phyloP scores from a whole-genome alignment of 2,113 vertebrate genomes.

The Eptesicus fuscus region DNA sequence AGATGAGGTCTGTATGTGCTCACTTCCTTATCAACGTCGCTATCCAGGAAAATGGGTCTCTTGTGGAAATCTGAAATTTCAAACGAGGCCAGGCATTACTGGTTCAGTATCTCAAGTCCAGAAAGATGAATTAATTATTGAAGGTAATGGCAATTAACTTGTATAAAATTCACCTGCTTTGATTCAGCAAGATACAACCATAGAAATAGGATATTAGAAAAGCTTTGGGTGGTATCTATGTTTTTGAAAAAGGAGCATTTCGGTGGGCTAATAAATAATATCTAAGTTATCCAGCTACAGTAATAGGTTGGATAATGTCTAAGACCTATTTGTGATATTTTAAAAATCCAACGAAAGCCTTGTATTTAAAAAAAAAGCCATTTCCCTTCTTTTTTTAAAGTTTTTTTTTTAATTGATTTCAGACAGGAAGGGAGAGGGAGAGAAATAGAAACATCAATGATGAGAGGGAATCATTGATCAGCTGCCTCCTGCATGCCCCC shows the following conservation, averaged over 20 bases:
- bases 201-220: background rate
- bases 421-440: too few relatives aligned
- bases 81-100: background rate
- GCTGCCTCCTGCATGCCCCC: too few relatives aligned
- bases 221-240: background rate
- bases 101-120: background rate
- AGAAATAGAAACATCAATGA: too few relatives aligned
- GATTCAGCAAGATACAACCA: background rate
- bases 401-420: too few relatives aligned
- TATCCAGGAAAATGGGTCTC: background rate
- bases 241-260: background rate
- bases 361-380: background rate
- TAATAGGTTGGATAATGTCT: background rate
- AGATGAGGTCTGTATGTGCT: background rate
- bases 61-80: background rate
- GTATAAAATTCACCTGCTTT: background rate
- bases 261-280: background rate
- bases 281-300: background rate
- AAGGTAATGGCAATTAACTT: background rate
- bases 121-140: background rate
- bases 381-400: too few relatives aligned
- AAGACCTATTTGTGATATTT: background rate
- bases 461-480: too few relatives aligned
- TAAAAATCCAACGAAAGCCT: background rate
- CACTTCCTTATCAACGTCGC: background rate